These are phyloP conservation scores for Cephus pulcher DNA, from an alignment of 2,888 invertebrate genomes.

Conservation along the genomic window DNA sequence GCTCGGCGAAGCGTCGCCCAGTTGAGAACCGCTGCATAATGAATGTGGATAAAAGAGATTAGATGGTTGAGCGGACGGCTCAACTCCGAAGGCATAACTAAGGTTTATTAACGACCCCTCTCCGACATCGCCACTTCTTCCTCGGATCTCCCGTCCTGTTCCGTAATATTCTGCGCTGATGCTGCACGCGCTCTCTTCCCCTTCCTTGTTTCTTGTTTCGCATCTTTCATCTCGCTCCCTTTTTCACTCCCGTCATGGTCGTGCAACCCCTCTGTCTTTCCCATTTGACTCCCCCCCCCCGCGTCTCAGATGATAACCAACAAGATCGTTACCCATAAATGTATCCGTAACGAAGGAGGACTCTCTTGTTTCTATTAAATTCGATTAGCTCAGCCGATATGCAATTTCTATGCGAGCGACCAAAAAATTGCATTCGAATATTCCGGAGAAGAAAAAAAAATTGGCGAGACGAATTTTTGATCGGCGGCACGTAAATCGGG, in stretches of 20 bases:
- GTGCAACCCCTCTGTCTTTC: slow-evolving; percentile 12
- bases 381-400: slow-evolving; percentile 23
- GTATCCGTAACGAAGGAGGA: background rate
- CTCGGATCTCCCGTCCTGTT: slow-evolving; percentile 22
- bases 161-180: slow-evolving; percentile 14
- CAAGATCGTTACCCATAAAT: slow-evolving; percentile 36
- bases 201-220: background rate
- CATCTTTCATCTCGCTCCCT: background rate
- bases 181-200: slow-evolving; percentile 3
- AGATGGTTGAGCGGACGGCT: slow-evolving; percentile 50
- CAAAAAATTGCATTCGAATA: background rate
- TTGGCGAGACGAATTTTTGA: no score
- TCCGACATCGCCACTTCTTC: slow-evolving; percentile 1
- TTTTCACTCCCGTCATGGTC: background rate
- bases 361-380: slow-evolving; percentile 26
- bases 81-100: slow-evolving; percentile 45
- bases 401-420: slow-evolving; percentile 46
- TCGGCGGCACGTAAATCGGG: no score
- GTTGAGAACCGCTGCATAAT: slow-evolving; percentile 50
- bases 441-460: no score
- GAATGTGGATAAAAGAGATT: slow-evolving; percentile 59
- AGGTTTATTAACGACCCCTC: slow-evolving; percentile 54
- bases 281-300: slow-evolving; percentile 8
- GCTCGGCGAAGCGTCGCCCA: no score
- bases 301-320: slow-evolving; percentile 21